Base-by-base conservation (phyloP, 2,797 vertebrate species). In the Pipistrellus pygmaeus region DNA sequence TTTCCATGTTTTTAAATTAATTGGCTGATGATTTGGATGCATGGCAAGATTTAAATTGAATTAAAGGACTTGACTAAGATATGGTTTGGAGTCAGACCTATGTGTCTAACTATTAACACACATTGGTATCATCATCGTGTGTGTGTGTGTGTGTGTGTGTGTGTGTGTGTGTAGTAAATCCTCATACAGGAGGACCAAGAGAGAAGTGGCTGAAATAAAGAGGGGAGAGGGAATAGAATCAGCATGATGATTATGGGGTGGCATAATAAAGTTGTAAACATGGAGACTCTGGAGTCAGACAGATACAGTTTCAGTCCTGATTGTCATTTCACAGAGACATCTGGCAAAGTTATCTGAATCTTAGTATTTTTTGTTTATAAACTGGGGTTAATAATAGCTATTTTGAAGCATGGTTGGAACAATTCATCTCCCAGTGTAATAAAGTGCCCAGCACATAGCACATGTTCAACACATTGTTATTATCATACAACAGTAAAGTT, bases 1-100 rank as follows among this genome's bases (percentile, higher is more conserved):
- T 68, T 85, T 73, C 71, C 23, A 17, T n/a, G 38, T 13, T 87
- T 96, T 86, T 89, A 88, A 93, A 80, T 66, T 66, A 76, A 82
- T 44, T 11, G 23, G 14, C 51, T 88, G 60, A 77, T 32, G 46
- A 48, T 48, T 14, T 32, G 23, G 62, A 62, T 32, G 5, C 14
- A 66, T 21, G 11, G 8, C 35, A 83, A 80, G 53, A 30, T 55
- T 2, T 75, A 17, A 51, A 55, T 8, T 41, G 15, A 80, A 38
- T 53, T n/a, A 85, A 91, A 86, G 7, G 11, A 17, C 15, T 44
- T 48, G n/a, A 85, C 20, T 25, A 38, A 55, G 41, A n/a, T 53
- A 20, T 85, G 8, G 9, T 84, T 80, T 88, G 18, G 15, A 81
- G 53, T 41, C 41, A 64, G n/a, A 57, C 1, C 17, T 76, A 44